Base-by-base conservation (phyloP, 1,140 invertebrate species). In the Drosophila miranda region DNA sequence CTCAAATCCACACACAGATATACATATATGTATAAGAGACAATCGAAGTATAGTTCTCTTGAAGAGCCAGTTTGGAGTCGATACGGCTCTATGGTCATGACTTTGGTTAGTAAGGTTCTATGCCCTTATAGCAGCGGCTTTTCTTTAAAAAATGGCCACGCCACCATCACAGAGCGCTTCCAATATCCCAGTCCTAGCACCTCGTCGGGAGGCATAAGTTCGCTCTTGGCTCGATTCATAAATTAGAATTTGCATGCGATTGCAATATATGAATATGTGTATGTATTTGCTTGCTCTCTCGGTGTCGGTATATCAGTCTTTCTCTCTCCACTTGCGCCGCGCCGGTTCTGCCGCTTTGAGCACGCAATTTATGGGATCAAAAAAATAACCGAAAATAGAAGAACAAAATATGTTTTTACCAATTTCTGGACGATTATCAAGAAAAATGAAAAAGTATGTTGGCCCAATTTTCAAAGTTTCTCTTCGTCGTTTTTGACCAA, bases 361-460 rank as follows among this genome's bases (percentile, higher is more conserved):
- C 72, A 76, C 62, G 54, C 72, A 79, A 84, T 84, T 84, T 84
- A 84, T 86, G 81, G 45, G 52, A 53, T 44, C 56, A 61, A 46
- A 75, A 83, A 82, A 34, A 34, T 46, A 30, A 38, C 58, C 43
- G 23, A 48, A 67, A 64, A 53, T 14, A 16, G 23, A 38, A 26
- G 13, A 62, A 48, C 59, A 66, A 76, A 86, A 84, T 86, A 86
- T 76, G 80, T 73, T 84, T 80, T 86, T 83, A 58, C 72, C 70
- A 86, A 80, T 86, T 86, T 86, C 67, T 76, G 80, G 66, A 73
- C 81, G 81, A 86, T 80, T 84, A 76, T 84, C 72, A 76, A 76
- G 71, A 75, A 74, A 50, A 70, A 45, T 52, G 51, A 63, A 34
- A 67, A 53, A 46, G 44, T 44, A 14, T 60, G 46, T 53, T 63